Base-by-base conservation (phyloP, 1,140 invertebrate species). In the Manduca sexta region DNA sequence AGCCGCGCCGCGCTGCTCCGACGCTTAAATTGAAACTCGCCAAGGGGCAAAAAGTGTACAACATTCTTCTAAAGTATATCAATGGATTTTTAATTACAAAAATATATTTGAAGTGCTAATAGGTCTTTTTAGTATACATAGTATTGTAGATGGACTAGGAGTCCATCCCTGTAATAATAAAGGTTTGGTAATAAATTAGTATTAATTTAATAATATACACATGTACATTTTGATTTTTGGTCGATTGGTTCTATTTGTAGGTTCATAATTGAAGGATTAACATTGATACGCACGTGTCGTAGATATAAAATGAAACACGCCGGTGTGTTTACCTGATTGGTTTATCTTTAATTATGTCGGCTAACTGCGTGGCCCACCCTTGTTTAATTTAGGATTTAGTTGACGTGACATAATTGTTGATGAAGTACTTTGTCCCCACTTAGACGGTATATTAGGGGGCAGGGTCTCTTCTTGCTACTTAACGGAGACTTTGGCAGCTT, bases 1-100 rank as follows among this genome's bases (percentile, higher is more conserved):
- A 31, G 26, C 26, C 29, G 15, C 34, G 51, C 54, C 13, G 33
- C 45, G 39, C 46, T 51, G 56, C 38, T n/a, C 37, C 52, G 53
- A 45, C 56, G 65, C 60, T 62, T 51, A 62, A 61, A 57, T 50
- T 56, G 49, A 57, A 58, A 64, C 56, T 64, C 39, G 56, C 60
- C 60, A 55, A 59, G 46, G 51, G 62, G 56, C 56, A 65, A 68
- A 67, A 56, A 64, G 62, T 64, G 52, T 56, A 56, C 49, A 60
- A 64, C 62, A 66, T 49, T 62, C 58, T 68, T 57, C 52, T 49
- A 56, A 31, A 49, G 52, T 64, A 72, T 56, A 56, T 52, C 51
- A 38, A 46, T 50, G 50, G 57, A 60, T 65, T 63, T 66, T 73
- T 64, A 55, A 63, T 45, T 38, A 45, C 45, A 43, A 64, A 64